Percentiles rank a stretch among this genome's conserved stretches.
Conservation (phyloP, 2,888 invertebrate species). For the Sympetrum striolatum region DNA sequence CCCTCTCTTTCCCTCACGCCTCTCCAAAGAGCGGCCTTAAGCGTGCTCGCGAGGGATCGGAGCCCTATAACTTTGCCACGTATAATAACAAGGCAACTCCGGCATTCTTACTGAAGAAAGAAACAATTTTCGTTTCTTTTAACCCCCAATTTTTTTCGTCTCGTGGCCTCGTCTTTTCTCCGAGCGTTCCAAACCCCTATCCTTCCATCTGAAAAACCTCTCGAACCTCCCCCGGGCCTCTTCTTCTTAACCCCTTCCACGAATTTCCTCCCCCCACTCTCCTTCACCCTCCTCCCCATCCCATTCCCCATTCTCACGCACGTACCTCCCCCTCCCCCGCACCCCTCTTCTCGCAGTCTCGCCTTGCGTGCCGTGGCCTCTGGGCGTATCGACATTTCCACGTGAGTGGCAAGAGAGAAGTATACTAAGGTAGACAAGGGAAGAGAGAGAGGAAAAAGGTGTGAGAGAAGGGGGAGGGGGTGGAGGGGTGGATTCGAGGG, state of each 20-base stretch:
- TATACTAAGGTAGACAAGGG: constrained; percentile 38
- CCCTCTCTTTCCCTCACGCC: neutral
- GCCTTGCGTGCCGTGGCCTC: constrained; percentile 38
- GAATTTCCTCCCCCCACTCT: neutral
- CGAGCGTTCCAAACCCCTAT: neutral
- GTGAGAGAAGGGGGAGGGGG: constrained; percentile 46
- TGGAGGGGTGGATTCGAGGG: constrained; percentile 45
- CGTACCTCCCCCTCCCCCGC: neutral
- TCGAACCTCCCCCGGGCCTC: neutral
- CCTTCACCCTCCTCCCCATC: neutral
- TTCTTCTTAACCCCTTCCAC: neutral
- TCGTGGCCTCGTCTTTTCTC: neutral
- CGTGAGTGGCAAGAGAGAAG: constrained; percentile 36
- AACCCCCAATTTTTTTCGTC: neutral
- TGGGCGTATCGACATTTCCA: constrained; percentile 41
- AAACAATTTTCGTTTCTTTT: neutral
- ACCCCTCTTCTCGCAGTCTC: neutral
- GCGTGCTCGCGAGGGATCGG: neutral
- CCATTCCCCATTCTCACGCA: neutral
- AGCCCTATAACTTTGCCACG: constrained; percentile 11
- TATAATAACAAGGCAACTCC: neutral
- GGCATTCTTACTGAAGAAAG: neutral
- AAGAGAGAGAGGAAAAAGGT: constrained; percentile 17
- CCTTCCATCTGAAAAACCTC: neutral
- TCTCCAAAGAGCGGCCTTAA: neutral